Evolutionary conservation across 1,140 invertebrate genomes (phyloP).

Genomic region (Oppia nitens): DNA sequence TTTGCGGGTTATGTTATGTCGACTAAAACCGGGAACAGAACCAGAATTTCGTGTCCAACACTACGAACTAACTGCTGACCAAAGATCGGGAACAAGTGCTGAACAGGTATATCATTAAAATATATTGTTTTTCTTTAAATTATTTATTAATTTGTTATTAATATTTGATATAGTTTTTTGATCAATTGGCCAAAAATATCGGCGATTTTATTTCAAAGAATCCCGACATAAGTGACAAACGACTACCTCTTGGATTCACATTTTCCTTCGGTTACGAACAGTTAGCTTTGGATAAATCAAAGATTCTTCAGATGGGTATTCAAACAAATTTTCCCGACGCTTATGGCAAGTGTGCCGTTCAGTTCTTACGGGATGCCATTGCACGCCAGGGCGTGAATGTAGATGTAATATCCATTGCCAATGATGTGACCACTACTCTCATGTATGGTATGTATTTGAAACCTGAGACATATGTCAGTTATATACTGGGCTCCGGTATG

Average conservation of each 20-base stretch:
- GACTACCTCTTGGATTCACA: conserved; percentile 41
- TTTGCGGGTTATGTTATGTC: conserved; percentile 49
- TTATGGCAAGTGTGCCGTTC: conserved; percentile 49
- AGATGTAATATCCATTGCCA: conserved; percentile 44
- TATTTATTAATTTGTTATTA: too few relatives aligned
- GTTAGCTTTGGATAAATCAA: conserved; percentile 37
- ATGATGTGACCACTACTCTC: conserved; percentile 55
- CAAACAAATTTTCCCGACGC: conserved; percentile 41
- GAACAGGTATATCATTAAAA: conserved; percentile 26
- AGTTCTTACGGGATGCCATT: conserved; percentile 48
- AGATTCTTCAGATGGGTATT: conserved; percentile 1
- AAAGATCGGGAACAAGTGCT: conserved; percentile 38
- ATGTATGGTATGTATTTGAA: conserved; percentile 41
- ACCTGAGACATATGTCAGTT: conserved; percentile 34
- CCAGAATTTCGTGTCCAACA: conserved; percentile 41
- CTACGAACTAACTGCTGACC: conserved; percentile 38
- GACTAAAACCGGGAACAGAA: conserved; percentile 35
- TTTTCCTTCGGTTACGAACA: conserved; percentile 68
- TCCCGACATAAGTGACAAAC: neutral
- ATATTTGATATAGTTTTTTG: conserved; percentile 39
- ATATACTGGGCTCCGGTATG: conserved; percentile 48
- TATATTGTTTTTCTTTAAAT: neutral
- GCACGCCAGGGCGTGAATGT: conserved; percentile 40
- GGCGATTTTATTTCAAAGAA: conserved; percentile 43
- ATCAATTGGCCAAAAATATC: conserved; percentile 55